Base-by-base conservation (phyloP, 1,140 invertebrate species). In the Acyrthosiphon pisum region DNA sequence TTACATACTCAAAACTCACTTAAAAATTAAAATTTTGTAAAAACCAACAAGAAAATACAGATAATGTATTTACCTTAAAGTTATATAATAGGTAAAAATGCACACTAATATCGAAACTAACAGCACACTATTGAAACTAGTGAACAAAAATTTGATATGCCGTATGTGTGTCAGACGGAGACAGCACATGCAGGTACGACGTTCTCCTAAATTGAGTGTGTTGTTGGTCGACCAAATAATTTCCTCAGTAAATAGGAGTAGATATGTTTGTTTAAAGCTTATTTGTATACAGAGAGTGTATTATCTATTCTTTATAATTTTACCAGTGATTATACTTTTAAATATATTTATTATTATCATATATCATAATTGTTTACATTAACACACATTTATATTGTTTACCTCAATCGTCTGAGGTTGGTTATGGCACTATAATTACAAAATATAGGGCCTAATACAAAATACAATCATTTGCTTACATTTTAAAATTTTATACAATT, bases 371-470 rank as follows among this genome's bases (percentile, higher is more conserved):
- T 0, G 4, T 76, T 76, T 76, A 76, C 60, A 76, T n/a, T 18
- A 76, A 83, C 81, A 93, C 81, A 86, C 18, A 44, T 84, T 93
- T 81, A 91, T 76, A 53, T 50, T 56, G 20, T 93, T 93, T 84
- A 53, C 35, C 76, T 81, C 76, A 84, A 41, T 30, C 0, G 20
- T 90, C 37, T 41, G 53, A 53, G 91, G 76, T 41, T 93, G 48
- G 48, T 93, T 93, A 93, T 93, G 91, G 91, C 91, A 93, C 91
- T 93, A 93, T 92, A 41, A 92, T 92, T 92, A 92, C 48, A 93
- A 93, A 93, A 93, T 56, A 93, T 84, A 93, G 91, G 35, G 46
- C 91, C 48, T 84, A 53, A 53, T 93, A 93, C 37, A 93, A 84
- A 93, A 84, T 84, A 93, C 91, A 92, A 83, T 91, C 30, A 91